Evolutionary conservation across 2,888 invertebrate genomes (phyloP).

Genomic region (Pyrocoelia pectoralis): DNA sequence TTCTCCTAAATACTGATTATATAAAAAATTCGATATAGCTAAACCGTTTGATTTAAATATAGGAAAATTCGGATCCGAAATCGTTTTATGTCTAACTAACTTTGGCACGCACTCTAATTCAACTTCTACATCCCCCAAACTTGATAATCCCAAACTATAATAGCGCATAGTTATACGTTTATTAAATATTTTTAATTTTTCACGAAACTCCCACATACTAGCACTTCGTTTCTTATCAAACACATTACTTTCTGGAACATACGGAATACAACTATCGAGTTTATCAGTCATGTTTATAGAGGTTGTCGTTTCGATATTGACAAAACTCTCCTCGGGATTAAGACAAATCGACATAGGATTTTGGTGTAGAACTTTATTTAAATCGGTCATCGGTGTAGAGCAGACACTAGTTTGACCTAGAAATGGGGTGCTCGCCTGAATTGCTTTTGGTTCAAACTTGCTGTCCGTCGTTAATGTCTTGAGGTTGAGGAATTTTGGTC

Average conservation of each 20-base stretch:
- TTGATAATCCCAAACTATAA: constrained; percentile 60
- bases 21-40: constrained; percentile 75
- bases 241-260: constrained; percentile 39
- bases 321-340: constrained; percentile 61
- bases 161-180: constrained; percentile 66
- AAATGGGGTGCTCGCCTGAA: constrained; percentile 57
- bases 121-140: constrained; percentile 48
- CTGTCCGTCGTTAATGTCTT: constrained; percentile 51
- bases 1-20: constrained; percentile 73
- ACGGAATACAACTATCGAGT: constrained; percentile 24
- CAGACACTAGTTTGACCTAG: constrained; percentile 78
- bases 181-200: constrained; percentile 66
- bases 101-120: constrained; percentile 50
- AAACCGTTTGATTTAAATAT: constrained; percentile 78
- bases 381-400: constrained; percentile 79
- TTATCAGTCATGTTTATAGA: constrained; percentile 48
- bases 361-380: constrained; percentile 72
- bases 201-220: constrained; percentile 72
- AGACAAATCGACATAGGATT: constrained; percentile 79
- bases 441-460: constrained; percentile 35
- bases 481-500: constrained; percentile 58
- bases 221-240: constrained; percentile 55
- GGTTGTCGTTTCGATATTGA: background rate
- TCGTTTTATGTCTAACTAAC: constrained; percentile 65
- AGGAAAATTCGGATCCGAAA: constrained; percentile 81